These are phyloP conservation scores for Ptiloglossa arizonensis DNA, from an alignment of 1,140 invertebrate species.

Conservation along the genomic window DNA sequence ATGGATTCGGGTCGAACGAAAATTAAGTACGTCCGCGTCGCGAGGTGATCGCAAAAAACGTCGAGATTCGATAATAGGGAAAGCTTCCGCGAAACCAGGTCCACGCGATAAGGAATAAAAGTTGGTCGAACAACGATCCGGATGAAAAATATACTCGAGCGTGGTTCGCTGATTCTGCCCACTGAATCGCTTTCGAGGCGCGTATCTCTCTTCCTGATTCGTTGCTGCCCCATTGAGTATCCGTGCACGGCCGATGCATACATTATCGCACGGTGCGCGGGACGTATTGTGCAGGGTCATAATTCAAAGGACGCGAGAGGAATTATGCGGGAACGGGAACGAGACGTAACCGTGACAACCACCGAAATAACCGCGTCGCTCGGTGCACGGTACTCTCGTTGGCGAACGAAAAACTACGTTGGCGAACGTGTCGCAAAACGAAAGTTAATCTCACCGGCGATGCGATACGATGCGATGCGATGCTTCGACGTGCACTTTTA, in stretches of 20 bases:
- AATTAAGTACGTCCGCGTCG: too few species aligned
- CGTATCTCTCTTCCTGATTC: background rate
- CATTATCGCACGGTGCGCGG: constrained; percentile 16
- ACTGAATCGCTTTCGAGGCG: too few species aligned
- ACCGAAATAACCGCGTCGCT: constrained; percentile 36
- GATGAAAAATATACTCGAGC: too few species aligned
- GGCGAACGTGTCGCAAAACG: background rate
- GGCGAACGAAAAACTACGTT: too few species aligned
- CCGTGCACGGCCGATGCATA: constrained; percentile 3
- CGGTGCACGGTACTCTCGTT: background rate
- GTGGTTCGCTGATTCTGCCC: too few species aligned
- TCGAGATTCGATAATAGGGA: too few species aligned
- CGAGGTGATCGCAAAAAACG: too few species aligned
- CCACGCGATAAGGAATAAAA: too few species aligned
- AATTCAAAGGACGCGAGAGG: constrained; percentile 38
- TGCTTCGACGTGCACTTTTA: background rate
- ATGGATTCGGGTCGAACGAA: too few species aligned
- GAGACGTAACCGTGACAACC: constrained; percentile 28
- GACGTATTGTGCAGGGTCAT: constrained; percentile 44
- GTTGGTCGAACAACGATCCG: too few species aligned
- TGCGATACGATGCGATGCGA: too few species aligned
- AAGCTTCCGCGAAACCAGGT: too few species aligned
- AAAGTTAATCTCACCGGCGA: background rate
- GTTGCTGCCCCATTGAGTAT: background rate
- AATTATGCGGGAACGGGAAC: constrained; percentile 24